Base-by-base conservation (phyloP, 2,113 vertebrate species). In the Melanerpes aurifrons region DNA sequence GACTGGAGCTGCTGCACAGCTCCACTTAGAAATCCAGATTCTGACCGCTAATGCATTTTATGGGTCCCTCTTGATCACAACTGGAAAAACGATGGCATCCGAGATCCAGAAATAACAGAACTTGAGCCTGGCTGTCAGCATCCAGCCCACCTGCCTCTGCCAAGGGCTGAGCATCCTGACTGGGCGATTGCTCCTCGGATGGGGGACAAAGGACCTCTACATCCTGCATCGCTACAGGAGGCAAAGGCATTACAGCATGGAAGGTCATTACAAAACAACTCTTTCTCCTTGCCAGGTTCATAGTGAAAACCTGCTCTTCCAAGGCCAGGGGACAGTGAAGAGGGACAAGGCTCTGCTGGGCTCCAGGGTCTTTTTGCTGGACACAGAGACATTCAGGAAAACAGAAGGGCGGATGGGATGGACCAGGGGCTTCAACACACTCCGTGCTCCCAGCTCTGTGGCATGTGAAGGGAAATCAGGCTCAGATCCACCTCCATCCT, bases 101-200 rank as follows among this genome's bases (percentile, higher is more conserved):
- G 12, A 75, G 83, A 82, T 97, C 96, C 97, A 97, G 95, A 82
- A 97, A 97, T 85, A 97, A 96, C 93, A 96, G 37, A 95, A 95
- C 40, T 74, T 35, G 91, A 94, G 86, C 76, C 93, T 5, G 1
- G 90, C 87, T 90, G 70, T 85, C 89, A 87, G 81, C 93, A 96
- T 95, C 74, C 92, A 94, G 89, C 72, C 76, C 82, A 86, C 86
- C 89, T 92, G 88, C 67, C 68, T 92, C 78, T 80, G 94, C 94
- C 96, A 96, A 89, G 84, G 80, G 57, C 57, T 90, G 26, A 96
- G 78, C 57, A 90, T 80, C 87, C 92, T 8, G 11, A 82, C 62
- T 31, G 7, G 45, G 53, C 95, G 69, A 12, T 4, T 9, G 12
- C 73, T 95, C 79, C 83, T 87, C 5, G 17, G 12, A 50, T 89